Conservation (phyloP, 2,797 vertebrate genomes). For the Novumbra hubbsi region DNA sequence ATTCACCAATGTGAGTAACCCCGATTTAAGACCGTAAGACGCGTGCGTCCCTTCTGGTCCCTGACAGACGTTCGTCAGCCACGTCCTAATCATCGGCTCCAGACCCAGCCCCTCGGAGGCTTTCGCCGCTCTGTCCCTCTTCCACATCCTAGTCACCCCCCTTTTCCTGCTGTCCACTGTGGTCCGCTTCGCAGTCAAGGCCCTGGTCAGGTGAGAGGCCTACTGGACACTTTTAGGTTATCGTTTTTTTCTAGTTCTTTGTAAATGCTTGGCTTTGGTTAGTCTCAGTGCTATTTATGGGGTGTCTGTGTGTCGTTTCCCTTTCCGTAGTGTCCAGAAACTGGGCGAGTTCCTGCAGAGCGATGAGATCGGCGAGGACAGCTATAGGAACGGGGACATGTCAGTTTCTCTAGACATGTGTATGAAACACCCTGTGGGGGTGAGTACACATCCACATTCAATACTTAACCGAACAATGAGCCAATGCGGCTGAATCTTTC, state of each 20-base stretch:
- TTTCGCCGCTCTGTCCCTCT: constrained; percentile 91
- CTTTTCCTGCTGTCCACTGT: constrained; percentile 96
- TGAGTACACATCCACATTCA: constrained; percentile 67
- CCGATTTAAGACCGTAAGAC: no score
- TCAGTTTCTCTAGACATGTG: constrained; percentile 79
- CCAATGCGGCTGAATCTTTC: not conserved
- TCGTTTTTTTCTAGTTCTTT: not conserved
- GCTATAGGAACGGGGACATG: constrained; percentile 85
- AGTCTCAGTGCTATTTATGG: not conserved
- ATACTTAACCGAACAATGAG: not conserved
- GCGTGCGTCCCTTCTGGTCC: not conserved
- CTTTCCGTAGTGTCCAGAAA: constrained; percentile 86
- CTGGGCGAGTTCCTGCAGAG: constrained; percentile 95
- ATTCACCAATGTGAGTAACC: not conserved
- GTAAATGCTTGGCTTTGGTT: constrained; percentile 11
- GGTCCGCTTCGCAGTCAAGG: constrained; percentile 95
- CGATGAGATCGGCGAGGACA: constrained; percentile 95
- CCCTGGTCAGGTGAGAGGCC: constrained; percentile 84
- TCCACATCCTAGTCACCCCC: constrained; percentile 95
- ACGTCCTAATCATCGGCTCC: constrained; percentile 63
- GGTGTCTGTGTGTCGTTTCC: not conserved
- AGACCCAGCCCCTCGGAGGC: constrained; percentile 80
- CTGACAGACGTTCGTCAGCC: constrained; percentile 86
- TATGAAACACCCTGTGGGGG: constrained; percentile 83
- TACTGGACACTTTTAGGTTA: not conserved